Conservation (phyloP, 1,140 invertebrate genomes). For the Macrobrachium rosenbergii region DNA sequence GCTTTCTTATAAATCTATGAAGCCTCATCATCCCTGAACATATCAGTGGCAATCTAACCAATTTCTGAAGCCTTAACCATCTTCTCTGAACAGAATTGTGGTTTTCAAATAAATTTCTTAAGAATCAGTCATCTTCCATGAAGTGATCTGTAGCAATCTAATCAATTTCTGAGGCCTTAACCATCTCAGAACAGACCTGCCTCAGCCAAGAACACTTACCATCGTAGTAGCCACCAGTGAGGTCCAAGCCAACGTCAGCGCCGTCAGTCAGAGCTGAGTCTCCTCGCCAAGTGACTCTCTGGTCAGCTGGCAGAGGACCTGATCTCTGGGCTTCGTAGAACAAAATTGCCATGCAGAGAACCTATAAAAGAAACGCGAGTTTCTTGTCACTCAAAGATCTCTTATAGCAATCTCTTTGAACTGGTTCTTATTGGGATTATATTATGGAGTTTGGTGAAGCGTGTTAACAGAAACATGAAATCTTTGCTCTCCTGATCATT, state of each 20-base stretch:
- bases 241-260: slow-evolving; percentile 74
- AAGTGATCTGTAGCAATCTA: not conserved
- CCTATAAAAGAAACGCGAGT: slow-evolving; percentile 38
- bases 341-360: slow-evolving; percentile 70
- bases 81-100: no score
- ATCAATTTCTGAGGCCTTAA: not conserved
- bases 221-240: slow-evolving; percentile 79
- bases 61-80: no score
- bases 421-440: no score
- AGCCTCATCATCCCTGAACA: no score
- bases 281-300: slow-evolving; percentile 75
- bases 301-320: slow-evolving; percentile 74
- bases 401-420: no score
- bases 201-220: slow-evolving; percentile 62
- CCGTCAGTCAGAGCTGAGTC: slow-evolving; percentile 76
- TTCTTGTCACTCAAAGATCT: no score
- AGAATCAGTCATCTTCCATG: not conserved
- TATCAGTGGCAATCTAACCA: no score
- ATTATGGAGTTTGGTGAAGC: no score
- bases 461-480: no score
- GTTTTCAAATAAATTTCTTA: no score
- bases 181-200: not conserved
- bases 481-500: no score
- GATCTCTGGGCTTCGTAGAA: slow-evolving; percentile 80
- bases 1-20: no score